phyloP scores from a whole-genome alignment of 2,113 vertebrate species.

The Dunckerocampus dactyliophorus region DNA sequence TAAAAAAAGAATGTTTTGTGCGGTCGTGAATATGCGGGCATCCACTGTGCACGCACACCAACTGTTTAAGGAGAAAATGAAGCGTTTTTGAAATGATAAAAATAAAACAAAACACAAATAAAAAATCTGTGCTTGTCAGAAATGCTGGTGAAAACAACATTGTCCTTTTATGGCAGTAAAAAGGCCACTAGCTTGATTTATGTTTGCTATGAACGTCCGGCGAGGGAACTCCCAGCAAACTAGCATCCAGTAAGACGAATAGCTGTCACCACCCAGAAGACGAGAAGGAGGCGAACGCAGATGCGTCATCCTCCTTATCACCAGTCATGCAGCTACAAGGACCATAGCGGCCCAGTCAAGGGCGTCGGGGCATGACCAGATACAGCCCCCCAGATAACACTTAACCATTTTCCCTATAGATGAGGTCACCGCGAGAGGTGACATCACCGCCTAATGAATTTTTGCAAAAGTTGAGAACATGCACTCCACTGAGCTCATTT shows the following conservation, averaged over 20 bases:
- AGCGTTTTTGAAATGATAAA: too few relatives aligned
- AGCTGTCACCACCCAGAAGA: conserved; percentile 32
- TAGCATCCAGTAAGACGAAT: conserved; percentile 31
- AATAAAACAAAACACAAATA: too few relatives aligned
- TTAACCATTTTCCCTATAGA: conserved; percentile 43
- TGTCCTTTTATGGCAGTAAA: not conserved
- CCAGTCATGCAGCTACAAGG: conserved; percentile 55
- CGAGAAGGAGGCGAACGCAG: conserved; percentile 26
- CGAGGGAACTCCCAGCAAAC: not conserved
- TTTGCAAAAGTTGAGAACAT: not conserved
- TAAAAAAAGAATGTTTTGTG: too few relatives aligned
- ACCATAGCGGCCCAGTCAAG: conserved; percentile 53
- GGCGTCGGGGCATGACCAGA: conserved; percentile 55
- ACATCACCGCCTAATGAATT: conserved; percentile 36
- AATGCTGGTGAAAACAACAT: too few relatives aligned
- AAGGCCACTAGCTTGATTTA: not conserved
- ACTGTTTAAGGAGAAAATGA: too few relatives aligned
- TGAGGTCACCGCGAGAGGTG: conserved; percentile 49
- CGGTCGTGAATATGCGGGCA: too few relatives aligned
- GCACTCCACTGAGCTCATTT: not conserved
- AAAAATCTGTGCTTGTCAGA: not conserved
- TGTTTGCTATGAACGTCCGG: not conserved
- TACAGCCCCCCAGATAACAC: conserved; percentile 56
- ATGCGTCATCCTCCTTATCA: conserved; percentile 61
- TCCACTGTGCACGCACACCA: too few relatives aligned